Evolutionary conservation across 2,888 invertebrate genomes (phyloP), one percentile per base, ranked within the genome.

Genomic region (Rhyacophila evoluta): DNA sequence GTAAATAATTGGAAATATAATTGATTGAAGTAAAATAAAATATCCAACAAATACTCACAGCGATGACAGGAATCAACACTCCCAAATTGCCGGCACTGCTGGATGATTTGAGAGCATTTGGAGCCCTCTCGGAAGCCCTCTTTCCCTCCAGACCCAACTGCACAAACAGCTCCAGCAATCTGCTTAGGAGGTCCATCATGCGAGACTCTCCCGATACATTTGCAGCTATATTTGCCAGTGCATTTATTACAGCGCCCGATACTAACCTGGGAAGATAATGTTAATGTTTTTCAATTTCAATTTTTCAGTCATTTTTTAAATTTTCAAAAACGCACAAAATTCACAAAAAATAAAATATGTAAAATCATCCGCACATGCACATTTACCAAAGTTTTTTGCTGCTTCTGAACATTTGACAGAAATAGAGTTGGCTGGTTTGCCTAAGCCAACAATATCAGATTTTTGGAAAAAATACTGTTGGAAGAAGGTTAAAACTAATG

Each of bases 101-200:
- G 0, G 98, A 97, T 1, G 98, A 96, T 92, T 98, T 94, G 80
- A 94, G 88, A 28, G 89, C 88, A 87, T 86, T 94, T 1, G 97
- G 95, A 28, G 95, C 94, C 85, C 97, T 95, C 84, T 99, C 99
- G 70, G 96, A 97, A 33, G 98, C 96, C 55, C 98, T 91, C 87
- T 99, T 98, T 0, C 98, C 98, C 86, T 99, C 99, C 77, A 99
- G 89, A 0, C 99, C 99, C 79, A 99, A 93, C 86, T 98, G 98
- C 0, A 99, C 98, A 88, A 99, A 99, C 68, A 99, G 89, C 88
- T 99, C 99, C 73, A 99, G 89, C 74, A 99, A 90, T 29, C 97
- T 92, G 0, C 95, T 95, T 28, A 99, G 88, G 41, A 98, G 88
- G 84, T 98, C 98, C 75, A 95, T 91, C 86, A 97, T 93, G 81